phyloP scores from a whole-genome alignment of 2,888 invertebrate species.

The Rhabditophanes sp. region DNA sequence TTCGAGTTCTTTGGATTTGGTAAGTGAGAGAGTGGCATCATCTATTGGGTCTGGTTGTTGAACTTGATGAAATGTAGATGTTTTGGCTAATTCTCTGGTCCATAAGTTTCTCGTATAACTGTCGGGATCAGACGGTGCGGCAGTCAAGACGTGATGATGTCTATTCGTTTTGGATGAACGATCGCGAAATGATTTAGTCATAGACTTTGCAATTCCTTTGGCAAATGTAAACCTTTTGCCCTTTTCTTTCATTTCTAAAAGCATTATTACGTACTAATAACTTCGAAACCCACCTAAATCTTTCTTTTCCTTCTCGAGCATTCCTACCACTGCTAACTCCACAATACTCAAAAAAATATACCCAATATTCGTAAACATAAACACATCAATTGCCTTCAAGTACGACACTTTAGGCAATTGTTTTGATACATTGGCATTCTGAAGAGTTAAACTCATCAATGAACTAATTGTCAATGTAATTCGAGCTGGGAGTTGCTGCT shows the following conservation, averaged over 20 bases:
- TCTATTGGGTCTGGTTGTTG: too few species aligned
- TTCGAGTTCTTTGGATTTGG: too few species aligned
- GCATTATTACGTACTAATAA: background rate
- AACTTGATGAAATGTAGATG: too few species aligned
- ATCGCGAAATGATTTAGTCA: too few species aligned
- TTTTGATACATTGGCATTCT: constrained; percentile 38
- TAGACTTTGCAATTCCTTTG: too few species aligned
- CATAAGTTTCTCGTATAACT: too few species aligned
- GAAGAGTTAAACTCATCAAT: constrained; percentile 42
- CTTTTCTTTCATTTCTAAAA: background rate
- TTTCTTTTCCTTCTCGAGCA: constrained; percentile 18
- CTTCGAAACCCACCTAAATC: background rate
- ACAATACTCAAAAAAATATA: constrained; percentile 40
- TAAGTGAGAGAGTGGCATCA: too few species aligned
- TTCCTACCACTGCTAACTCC: constrained; percentile 27
- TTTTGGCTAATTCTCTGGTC: too few species aligned
- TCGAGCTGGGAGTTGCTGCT: constrained; percentile 10
- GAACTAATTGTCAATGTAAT: constrained; percentile 39
- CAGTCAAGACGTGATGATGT: too few species aligned
- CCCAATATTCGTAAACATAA: constrained; percentile 30
- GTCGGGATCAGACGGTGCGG: too few species aligned
- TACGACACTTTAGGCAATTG: constrained; percentile 41
- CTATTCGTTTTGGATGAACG: too few species aligned
- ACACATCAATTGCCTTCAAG: constrained; percentile 40
- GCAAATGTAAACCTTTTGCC: too few species aligned